These are phyloP conservation scores for Poeciliopsis turrubarensis DNA, from an alignment of 2,113 vertebrate genomes.

Conservation along the genomic window DNA sequence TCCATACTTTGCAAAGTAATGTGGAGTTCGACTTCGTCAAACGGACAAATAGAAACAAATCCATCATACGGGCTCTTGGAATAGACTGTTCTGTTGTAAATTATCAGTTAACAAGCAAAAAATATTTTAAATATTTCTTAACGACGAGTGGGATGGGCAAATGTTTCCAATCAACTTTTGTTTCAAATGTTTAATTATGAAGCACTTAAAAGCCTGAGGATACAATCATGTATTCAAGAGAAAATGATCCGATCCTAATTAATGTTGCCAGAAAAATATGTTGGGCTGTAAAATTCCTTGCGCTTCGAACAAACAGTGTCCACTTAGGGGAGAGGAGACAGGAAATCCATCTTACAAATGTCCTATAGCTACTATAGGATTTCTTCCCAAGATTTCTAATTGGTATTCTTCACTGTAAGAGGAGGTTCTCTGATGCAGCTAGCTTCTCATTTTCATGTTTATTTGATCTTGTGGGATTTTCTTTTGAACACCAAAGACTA, in stretches of 20 bases:
- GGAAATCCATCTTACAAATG: not conserved
- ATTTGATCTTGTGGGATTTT: not conserved
- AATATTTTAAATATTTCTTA: not conserved
- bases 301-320: not conserved
- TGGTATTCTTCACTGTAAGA: not conserved
- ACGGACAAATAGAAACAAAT: not conserved
- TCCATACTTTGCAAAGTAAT: not conserved
- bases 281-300: not conserved
- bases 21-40: not conserved
- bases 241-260: not conserved
- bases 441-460: not conserved
- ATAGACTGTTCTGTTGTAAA: not conserved
- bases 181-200: not conserved
- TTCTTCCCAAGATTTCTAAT: not conserved
- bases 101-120: not conserved
- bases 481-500: not conserved
- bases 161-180: not conserved
- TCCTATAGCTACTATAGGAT: conserved; percentile 1
- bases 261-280: not conserved
- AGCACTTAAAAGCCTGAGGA: not conserved
- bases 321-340: not conserved
- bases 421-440: not conserved
- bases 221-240: not conserved
- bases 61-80: not conserved
- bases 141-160: not conserved